These are phyloP conservation scores for Latrodectus hesperus DNA, from an alignment of 2,888 invertebrate genomes.

Conservation along the genomic window DNA sequence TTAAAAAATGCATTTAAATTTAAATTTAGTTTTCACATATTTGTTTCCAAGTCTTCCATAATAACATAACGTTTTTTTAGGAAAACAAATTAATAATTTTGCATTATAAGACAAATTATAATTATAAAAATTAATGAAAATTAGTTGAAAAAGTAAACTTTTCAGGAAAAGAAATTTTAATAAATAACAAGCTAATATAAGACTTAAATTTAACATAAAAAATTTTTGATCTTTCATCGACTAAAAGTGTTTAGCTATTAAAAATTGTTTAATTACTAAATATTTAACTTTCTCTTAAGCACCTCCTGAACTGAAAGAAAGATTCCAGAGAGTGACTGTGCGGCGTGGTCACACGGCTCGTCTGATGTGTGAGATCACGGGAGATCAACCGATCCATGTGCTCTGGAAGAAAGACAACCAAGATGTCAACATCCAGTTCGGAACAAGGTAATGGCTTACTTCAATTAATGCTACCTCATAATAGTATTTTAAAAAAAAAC, in stretches of 20 bases:
- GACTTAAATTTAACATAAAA: neutral
- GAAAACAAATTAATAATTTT: too few relatives aligned
- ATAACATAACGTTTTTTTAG: too few relatives aligned
- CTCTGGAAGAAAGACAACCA: slow-evolving; percentile 65
- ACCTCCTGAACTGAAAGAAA: slow-evolving; percentile 63
- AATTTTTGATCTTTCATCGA: neutral
- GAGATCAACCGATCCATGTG: slow-evolving; percentile 57
- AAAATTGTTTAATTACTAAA: neutral
- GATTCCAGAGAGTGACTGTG: slow-evolving; percentile 51
- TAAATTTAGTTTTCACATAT: too few relatives aligned
- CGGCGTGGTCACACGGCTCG: slow-evolving; percentile 63
- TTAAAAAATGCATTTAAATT: too few relatives aligned
- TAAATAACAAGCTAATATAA: neutral
- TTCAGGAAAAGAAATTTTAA: neutral
- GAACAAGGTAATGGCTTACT: slow-evolving; percentile 31
- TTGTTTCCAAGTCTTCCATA: too few relatives aligned
- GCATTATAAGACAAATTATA: neutral
- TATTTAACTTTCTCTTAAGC: slow-evolving; percentile 6
- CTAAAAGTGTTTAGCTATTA: neutral
- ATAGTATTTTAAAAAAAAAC: too few relatives aligned
- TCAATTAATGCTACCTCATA: too few relatives aligned
- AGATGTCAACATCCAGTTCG: slow-evolving; percentile 60
- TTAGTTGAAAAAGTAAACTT: neutral
- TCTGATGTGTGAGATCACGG: slow-evolving; percentile 58
- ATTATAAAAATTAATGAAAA: neutral